Evolutionary conservation across 2,888 invertebrate genomes (phyloP).

Genomic region (Drosophila picticornis): DNA sequence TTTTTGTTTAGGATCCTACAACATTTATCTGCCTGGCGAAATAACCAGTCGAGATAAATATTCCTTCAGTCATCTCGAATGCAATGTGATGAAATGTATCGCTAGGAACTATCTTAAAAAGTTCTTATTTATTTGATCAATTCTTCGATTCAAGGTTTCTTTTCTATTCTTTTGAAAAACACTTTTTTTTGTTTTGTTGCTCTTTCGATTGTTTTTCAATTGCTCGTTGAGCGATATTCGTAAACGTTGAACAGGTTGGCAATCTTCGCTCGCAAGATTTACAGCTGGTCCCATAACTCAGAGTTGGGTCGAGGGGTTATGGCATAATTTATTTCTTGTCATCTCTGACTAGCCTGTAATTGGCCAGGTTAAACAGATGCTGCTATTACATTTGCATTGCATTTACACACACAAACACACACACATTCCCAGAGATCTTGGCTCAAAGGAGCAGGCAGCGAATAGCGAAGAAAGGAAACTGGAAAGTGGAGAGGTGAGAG

Average conservation of each 20-base stretch:
- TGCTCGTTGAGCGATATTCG: not conserved
- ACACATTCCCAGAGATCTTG: slow-evolving; percentile 1
- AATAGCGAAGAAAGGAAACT: not conserved
- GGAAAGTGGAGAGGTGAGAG: not conserved
- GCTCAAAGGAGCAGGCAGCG: not conserved
- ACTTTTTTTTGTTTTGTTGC: not conserved
- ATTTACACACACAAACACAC: slow-evolving; percentile 14
- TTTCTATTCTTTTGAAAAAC: not conserved
- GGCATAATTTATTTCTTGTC: slow-evolving; percentile 30
- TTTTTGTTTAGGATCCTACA: not conserved
- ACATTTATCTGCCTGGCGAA: not conserved
- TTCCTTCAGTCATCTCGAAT: not conserved
- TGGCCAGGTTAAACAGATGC: slow-evolving; percentile 39
- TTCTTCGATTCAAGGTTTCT: not conserved
- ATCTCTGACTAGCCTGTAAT: slow-evolving; percentile 38
- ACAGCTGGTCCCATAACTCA: slow-evolving; percentile 2
- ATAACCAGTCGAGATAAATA: not conserved
- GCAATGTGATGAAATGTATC: not conserved
- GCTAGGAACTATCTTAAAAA: not conserved
- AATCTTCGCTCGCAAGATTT: not conserved
- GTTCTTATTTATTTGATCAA: not conserved
- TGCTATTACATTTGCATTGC: slow-evolving; percentile 31
- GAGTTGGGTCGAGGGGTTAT: slow-evolving; percentile 9
- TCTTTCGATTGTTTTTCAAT: not conserved
- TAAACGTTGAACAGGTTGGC: not conserved